phyloP scores from a whole-genome alignment of 2,113 vertebrate genomes.

The Hippotragus niger region DNA sequence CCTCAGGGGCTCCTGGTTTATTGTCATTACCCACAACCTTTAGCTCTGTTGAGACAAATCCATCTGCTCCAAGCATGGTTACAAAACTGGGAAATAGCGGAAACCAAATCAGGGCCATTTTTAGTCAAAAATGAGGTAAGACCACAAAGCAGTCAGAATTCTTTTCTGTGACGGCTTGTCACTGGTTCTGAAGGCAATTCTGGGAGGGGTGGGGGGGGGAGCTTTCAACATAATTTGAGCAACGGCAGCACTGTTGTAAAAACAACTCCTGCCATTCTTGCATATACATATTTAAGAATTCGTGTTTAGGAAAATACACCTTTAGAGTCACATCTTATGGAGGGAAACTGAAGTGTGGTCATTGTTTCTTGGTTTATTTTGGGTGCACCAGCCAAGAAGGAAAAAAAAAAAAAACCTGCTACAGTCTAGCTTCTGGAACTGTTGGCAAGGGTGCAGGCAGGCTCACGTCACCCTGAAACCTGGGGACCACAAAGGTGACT shows the following conservation, averaged over 20 bases:
- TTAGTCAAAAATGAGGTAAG: not conserved
- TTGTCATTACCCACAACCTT: not conserved
- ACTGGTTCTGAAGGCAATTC: not conserved
- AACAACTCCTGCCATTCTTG: not conserved
- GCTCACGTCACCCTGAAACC: not conserved
- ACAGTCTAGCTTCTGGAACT: not conserved
- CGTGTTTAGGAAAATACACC: not conserved
- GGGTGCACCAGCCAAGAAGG: not conserved
- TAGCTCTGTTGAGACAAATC: not conserved
- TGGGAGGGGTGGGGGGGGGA: not conserved
- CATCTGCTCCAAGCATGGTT: not conserved
- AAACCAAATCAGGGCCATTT: not conserved
- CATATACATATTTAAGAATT: not conserved
- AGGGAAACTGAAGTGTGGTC: not conserved
- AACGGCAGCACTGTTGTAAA: not conserved
- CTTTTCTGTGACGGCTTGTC: not conserved
- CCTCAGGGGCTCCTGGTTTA: not conserved
- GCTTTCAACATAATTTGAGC: not conserved
- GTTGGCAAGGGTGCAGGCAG: not conserved
- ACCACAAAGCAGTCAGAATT: not conserved
- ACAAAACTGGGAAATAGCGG: not conserved
- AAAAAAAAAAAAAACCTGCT: not conserved
- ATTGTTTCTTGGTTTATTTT: not conserved
- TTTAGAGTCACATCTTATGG: not conserved
- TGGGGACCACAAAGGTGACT: not conserved